Evolutionary conservation across 2,888 invertebrate species (phyloP).

Genomic region (Hofmannophila pseudospretella): DNA sequence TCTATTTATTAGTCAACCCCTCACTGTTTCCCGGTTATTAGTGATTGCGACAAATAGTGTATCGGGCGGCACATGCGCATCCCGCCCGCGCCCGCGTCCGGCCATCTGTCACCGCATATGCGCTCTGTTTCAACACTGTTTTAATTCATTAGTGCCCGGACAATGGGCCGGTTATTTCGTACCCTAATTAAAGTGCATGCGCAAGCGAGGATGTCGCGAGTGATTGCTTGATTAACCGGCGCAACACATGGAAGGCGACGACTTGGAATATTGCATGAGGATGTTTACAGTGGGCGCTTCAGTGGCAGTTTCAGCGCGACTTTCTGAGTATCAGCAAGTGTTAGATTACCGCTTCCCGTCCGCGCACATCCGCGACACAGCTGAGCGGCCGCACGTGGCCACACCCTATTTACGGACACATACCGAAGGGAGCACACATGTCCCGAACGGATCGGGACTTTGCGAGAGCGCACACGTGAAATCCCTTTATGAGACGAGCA

Average conservation of each 20-base stretch:
- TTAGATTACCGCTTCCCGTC: constrained; percentile 75
- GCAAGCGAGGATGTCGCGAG: constrained; percentile 17
- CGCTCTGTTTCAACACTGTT: constrained; percentile 62
- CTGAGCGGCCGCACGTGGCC: constrained; percentile 76
- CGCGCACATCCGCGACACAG: constrained; percentile 72
- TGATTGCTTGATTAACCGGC: constrained; percentile 16
- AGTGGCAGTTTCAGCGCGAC: constrained; percentile 39
- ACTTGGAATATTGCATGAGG: constrained; percentile 11
- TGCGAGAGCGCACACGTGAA: constrained; percentile 74
- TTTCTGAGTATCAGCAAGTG: constrained; percentile 60
- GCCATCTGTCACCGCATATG: constrained; percentile 75
- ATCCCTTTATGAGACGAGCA: constrained; percentile 74
- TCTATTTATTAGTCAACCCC: constrained; percentile 18
- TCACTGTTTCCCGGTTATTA: constrained; percentile 42
- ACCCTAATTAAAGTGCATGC: constrained; percentile 35
- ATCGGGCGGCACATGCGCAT: constrained; percentile 61
- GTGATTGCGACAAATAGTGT: constrained; percentile 61
- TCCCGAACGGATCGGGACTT: constrained; percentile 76
- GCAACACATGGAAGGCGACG: constrained; percentile 12
- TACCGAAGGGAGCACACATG: constrained; percentile 74
- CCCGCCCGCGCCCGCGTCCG: constrained; percentile 59
- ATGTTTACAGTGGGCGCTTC: constrained; percentile 25
- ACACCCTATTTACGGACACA: constrained; percentile 77
- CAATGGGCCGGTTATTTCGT: constrained; percentile 51
- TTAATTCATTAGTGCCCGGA: constrained; percentile 67